Conservation (phyloP, 92 coral and sea anemone species). For the Scolanthus callimorphus region DNA sequence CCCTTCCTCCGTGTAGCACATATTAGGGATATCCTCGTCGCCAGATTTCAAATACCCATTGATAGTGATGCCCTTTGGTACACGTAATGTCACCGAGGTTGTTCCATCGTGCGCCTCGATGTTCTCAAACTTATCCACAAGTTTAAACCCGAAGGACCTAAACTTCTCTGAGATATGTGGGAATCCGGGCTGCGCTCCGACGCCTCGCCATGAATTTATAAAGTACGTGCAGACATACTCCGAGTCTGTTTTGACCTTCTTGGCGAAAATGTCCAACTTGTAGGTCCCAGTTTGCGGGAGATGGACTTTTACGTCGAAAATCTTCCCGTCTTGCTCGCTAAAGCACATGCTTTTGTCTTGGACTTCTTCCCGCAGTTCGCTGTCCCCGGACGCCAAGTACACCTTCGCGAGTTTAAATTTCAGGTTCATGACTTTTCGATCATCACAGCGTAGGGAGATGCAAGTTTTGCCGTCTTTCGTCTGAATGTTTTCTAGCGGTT, state of each 20-base stretch:
- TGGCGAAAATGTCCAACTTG: slow-evolving; percentile 57
- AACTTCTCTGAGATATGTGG: slow-evolving; percentile 52
- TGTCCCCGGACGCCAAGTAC: slow-evolving; percentile 1
- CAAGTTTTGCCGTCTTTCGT: slow-evolving; percentile 51
- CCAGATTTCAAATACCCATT: slow-evolving; percentile 43
- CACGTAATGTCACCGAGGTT: slow-evolving; percentile 36
- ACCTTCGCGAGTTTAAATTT: slow-evolving; percentile 35
- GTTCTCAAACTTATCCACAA: slow-evolving; percentile 55
- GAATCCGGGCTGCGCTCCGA: slow-evolving; percentile 54
- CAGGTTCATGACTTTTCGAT: slow-evolving; percentile 32
- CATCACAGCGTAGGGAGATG: slow-evolving; percentile 43
- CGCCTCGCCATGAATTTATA: slow-evolving; percentile 57
- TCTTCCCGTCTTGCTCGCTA: slow-evolving; percentile 37
- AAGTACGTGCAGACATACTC: slow-evolving; percentile 64
- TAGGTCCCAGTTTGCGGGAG: slow-evolving; percentile 70
- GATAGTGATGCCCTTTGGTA: slow-evolving; percentile 47
- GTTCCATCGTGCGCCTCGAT: slow-evolving; percentile 61
- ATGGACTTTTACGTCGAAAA: slow-evolving; percentile 55
- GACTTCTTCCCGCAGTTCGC: slow-evolving; percentile 30
- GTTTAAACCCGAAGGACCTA: slow-evolving; percentile 33
- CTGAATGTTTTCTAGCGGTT: slow-evolving; percentile 60
- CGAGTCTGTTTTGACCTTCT: slow-evolving; percentile 16
- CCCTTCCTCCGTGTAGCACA: slow-evolving; percentile 52
- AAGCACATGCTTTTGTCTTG: slow-evolving; percentile 47
- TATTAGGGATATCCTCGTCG: slow-evolving; percentile 47